Base-by-base conservation (phyloP, 2,113 vertebrate genomes). In the Megalops atlanticus region DNA sequence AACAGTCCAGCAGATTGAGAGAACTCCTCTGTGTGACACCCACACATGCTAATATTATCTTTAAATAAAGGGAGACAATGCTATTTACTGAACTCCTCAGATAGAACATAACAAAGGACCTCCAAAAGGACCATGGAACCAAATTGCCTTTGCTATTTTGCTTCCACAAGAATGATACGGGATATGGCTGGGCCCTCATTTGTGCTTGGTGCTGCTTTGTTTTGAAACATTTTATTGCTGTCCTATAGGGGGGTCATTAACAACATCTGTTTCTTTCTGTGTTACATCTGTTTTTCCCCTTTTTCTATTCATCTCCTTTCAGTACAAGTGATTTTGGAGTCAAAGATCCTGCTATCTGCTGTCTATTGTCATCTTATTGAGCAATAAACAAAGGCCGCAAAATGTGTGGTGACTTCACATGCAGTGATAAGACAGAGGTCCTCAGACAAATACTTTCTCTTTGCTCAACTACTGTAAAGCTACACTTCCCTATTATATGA, bases 181-280 rank as follows among this genome's bases (percentile, higher is more conserved):
- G 52, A 40, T 21, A 54, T 35, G 36, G 79, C 24, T 54, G 69
- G n/a, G n/a, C 69, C 21, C 49, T 47, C 35, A 21, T 52, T 43
- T 80, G 78, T 70, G 54, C 43, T 45, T 45, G 58, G 52, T 15
- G 54, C 43, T 52, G 76, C 31, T 77, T 69, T 49, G 47, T 76
- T 38, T 77, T 69, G 6, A 73, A 72, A 38, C n/a, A 21, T 70
- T 73, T 73, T 69, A 68, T 72, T 79, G 47, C 64, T 40, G 64
- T 73, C 71, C 27, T 71, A 38, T 45, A 58, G 40, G 49, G 78
- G 58, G 74, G 70, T 82, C 80, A 84, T 83, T 83, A 83, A 38
- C 24, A 84, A 86, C 81, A 83, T 77, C 81, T 84, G 72, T 80
- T 80, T 81, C 77, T 80, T 74, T 68, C 47, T 35, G 38, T 72